Conservation (phyloP, 92 coral and sea anemone species). For the Epizoanthus fatuus region DNA sequence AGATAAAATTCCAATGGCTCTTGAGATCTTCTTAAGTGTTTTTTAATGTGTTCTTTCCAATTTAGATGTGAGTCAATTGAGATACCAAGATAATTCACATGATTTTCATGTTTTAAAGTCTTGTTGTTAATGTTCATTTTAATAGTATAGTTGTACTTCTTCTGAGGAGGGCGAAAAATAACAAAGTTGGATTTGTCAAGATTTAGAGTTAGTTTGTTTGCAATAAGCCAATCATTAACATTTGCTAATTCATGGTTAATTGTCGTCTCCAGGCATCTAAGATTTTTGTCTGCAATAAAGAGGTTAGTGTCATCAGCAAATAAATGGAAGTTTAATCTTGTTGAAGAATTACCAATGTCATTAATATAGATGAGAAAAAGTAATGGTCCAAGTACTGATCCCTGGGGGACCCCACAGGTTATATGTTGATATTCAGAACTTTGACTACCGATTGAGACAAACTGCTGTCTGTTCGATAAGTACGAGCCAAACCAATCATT, state of each 20-base stretch:
- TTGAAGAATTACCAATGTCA: slow-evolving; percentile 52
- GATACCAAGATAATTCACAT: too few species aligned
- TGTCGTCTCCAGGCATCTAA: background rate
- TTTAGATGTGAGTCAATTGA: too few species aligned
- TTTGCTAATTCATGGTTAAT: too few species aligned
- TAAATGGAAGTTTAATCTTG: slow-evolving; percentile 49
- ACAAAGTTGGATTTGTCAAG: too few species aligned
- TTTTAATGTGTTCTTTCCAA: too few species aligned
- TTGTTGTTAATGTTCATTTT: too few species aligned
- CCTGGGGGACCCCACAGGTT: slow-evolving; percentile 57
- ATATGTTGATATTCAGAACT: slow-evolving; percentile 29
- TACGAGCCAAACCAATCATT: slow-evolving; percentile 29
- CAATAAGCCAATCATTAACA: too few species aligned
- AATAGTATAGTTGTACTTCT: too few species aligned
- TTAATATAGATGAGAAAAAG: slow-evolving; percentile 55
- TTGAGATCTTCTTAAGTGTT: too few species aligned
- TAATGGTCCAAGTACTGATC: slow-evolving; percentile 60
- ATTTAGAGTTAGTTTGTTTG: too few species aligned
- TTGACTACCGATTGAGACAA: slow-evolving; percentile 46
- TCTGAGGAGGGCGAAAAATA: too few species aligned
- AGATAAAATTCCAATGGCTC: slow-evolving; percentile 13
- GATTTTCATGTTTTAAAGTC: too few species aligned
- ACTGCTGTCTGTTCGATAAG: slow-evolving; percentile 51
- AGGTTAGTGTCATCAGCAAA: slow-evolving; percentile 69
- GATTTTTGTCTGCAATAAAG: background rate